A percentile compares a stretch with the other conserved stretches of the same genome.
Conservation (phyloP, 2,797 vertebrate genomes). For the Alauda arvensis region DNA sequence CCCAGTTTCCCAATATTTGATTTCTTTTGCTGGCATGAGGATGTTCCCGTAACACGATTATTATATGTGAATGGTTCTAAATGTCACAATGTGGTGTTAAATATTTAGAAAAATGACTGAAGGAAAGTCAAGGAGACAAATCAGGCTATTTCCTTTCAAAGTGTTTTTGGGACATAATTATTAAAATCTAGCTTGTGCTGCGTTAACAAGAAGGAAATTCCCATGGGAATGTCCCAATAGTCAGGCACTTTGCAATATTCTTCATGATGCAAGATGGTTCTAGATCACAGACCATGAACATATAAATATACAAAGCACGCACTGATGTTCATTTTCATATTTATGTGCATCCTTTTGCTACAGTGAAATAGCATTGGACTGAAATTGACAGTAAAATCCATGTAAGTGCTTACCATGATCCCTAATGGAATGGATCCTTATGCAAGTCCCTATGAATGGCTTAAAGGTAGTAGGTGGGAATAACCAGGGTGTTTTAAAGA, state of each 20-base stretch:
- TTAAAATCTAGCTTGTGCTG: neutral
- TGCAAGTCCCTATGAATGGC: neutral
- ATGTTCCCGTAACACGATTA: neutral
- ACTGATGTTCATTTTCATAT: neutral
- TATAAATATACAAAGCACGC: neutral
- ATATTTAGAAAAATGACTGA: neutral
- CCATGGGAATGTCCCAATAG: neutral
- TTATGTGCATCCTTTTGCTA: neutral
- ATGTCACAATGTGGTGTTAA: neutral
- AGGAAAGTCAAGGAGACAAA: neutral
- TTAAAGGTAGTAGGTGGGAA: neutral
- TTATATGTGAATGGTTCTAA: neutral
- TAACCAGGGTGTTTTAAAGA: neutral
- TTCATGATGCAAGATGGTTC: neutral
- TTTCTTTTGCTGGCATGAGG: neutral
- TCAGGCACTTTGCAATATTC: neutral
- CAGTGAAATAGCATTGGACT: neutral
- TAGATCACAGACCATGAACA: neutral
- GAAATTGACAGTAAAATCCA: neutral
- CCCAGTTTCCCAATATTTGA: neutral
- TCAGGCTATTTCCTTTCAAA: neutral
- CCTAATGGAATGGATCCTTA: neutral
- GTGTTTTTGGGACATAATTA: neutral
- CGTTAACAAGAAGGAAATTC: neutral
- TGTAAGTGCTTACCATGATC: neutral